A percentile compares a stretch with the other conserved stretches of the same genome.
These are phyloP conservation scores for Lemur catta DNA, from an alignment of 2,797 vertebrate genomes.

Conservation along the genomic window DNA sequence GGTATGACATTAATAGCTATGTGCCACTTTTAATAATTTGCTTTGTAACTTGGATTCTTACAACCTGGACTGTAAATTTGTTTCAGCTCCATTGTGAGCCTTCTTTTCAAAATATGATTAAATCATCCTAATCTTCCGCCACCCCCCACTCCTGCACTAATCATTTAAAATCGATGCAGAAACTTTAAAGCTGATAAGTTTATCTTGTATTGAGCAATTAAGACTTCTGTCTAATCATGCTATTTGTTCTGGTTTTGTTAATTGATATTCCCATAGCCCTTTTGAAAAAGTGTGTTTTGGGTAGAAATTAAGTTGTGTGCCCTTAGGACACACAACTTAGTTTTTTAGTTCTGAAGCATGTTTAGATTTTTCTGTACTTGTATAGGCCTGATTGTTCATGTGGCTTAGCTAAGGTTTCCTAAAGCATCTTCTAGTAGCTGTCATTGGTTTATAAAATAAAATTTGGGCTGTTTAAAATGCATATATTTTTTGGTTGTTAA, in stretches of 20 bases:
- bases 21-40: constrained; percentile 57
- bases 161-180: constrained; percentile 64
- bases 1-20: constrained; percentile 55
- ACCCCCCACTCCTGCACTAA: constrained; percentile 24
- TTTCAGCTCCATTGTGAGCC: constrained; percentile 48
- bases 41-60: constrained; percentile 65
- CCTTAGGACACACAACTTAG: constrained; percentile 16
- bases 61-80: constrained; percentile 62
- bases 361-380: constrained; percentile 63
- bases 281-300: constrained; percentile 66
- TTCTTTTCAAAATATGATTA: constrained; percentile 36
- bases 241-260: constrained; percentile 65
- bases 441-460: constrained; percentile 75
- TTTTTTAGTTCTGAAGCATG: constrained; percentile 68
- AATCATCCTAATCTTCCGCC: background rate
- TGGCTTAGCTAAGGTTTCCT: constrained; percentile 69
- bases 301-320: constrained; percentile 66
- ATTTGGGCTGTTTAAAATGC: constrained; percentile 72
- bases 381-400: constrained; percentile 65
- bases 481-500: constrained; percentile 68
- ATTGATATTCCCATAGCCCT: constrained; percentile 41
- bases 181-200: constrained; percentile 52
- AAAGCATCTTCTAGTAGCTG: constrained; percentile 62
- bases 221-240: constrained; percentile 68
- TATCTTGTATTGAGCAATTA: constrained; percentile 66